Evolutionary conservation across 2,113 vertebrate genomes (phyloP), one percentile per base, ranked within the genome.

Genomic region (Girardinichthys multiradiatus): DNA sequence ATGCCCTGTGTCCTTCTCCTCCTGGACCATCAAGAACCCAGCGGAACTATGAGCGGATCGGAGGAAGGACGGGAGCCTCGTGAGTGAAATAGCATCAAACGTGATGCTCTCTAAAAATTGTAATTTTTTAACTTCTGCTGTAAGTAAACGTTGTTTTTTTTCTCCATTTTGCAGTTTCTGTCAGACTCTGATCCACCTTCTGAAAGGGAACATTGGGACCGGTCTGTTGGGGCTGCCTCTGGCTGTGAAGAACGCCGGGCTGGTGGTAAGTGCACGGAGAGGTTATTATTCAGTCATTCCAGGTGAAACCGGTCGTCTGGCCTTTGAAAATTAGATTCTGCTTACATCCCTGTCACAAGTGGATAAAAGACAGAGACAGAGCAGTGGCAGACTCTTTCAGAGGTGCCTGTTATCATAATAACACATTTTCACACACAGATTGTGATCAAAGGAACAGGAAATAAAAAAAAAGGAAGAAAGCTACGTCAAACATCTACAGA

Each of bases 181-280:
- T 77, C 96, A 98, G 93, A 99, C 97, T 17, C 90, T 99, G 64
- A 95, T 99, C 91, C 97, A 99, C 87, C 91, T 99, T 65, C 81
- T 99, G 76, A 99, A 99, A 80, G 96, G 98, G 61, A 99, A 99
- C 80, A 93, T 99, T 0, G 98, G 98, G 8, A 99, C 97, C 0
- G 98, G 98, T 27, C 94, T 99, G 68, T 94, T 99, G 76, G 96
- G 97, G 3, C 91, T 99, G 82, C 98, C 98, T 0, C 90, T 99
- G 88, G 98, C 98, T 0, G 94, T 99, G 54, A 99, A 95, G 87
- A 97, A 99, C 1, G 97, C 98, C 0, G 98, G 98, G 39, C 92
- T 98, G 80, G 92, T 99, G 97, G 98, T 99, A 88, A 95, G 96
- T 66, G 39, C 14, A 19, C 61, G 28, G 3, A 17, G 29, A 26